Percentiles rank a stretch among this genome's conserved stretches.
Evolutionary conservation across 1,140 invertebrate species (phyloP).

Genomic region (Eupristina koningsbergeri): DNA sequence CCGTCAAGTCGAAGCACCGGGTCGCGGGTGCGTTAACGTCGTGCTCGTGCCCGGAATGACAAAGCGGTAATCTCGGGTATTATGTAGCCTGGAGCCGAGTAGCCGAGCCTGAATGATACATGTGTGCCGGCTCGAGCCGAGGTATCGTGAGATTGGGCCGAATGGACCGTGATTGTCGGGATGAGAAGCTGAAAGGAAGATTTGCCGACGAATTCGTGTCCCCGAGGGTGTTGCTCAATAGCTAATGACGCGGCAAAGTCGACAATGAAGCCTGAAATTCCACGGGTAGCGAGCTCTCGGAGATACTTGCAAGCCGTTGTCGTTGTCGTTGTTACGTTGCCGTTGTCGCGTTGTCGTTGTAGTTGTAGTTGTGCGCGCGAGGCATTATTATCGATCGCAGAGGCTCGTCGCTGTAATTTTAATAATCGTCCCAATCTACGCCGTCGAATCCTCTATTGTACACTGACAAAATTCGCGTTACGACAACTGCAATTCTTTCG

Average conservation of each 20-base stretch:
- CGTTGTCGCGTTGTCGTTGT: too few relatives aligned
- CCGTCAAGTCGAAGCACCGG: too few relatives aligned
- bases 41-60: background rate
- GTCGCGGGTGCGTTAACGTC: background rate
- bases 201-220: conserved; percentile 47
- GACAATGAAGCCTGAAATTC: background rate
- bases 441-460: background rate
- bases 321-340: too few relatives aligned
- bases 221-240: background rate
- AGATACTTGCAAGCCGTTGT: too few relatives aligned
- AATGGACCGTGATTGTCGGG: conserved; percentile 55
- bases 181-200: conserved; percentile 59
- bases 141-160: conserved; percentile 53
- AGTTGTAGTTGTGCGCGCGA: background rate
- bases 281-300: too few relatives aligned
- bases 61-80: conserved; percentile 30
- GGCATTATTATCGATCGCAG: background rate
- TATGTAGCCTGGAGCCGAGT: too few relatives aligned
- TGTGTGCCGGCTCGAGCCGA: background rate
- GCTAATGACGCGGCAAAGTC: background rate
- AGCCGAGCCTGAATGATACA: conserved; percentile 57
- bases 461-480: background rate
- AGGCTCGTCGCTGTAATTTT: background rate
- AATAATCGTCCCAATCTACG: background rate
- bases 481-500: background rate